Evolutionary conservation across 2,888 invertebrate genomes (phyloP).

Genomic region (Ophioninae sp.): DNA sequence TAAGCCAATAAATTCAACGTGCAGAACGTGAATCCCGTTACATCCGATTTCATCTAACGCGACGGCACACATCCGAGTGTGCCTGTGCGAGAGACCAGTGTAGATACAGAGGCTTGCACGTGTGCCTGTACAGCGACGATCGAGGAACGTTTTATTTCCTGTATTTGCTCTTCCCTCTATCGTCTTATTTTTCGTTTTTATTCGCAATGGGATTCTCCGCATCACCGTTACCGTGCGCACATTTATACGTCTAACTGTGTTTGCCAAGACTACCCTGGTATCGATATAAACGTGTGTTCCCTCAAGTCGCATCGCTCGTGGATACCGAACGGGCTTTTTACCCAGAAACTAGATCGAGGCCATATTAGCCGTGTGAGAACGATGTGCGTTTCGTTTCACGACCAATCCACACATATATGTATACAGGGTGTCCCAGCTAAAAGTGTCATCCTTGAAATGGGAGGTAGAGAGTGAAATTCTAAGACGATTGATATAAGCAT

Average conservation of each 20-base stretch:
- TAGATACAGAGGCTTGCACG: slow-evolving; percentile 4
- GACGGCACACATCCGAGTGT: not conserved
- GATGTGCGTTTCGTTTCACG: slow-evolving; percentile 47
- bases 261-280: slow-evolving; percentile 24
- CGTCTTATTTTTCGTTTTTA: slow-evolving; percentile 58
- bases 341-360: slow-evolving; percentile 62
- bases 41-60: slow-evolving; percentile 51
- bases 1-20: slow-evolving; percentile 47
- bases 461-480: too few relatives aligned
- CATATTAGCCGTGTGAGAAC: slow-evolving; percentile 53
- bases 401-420: slow-evolving; percentile 3
- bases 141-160: slow-evolving; percentile 65
- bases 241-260: not conserved
- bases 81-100: too few relatives aligned
- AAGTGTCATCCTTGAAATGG: too few relatives aligned
- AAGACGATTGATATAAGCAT: too few relatives aligned
- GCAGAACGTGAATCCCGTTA: slow-evolving; percentile 54
- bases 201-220: slow-evolving; percentile 41
- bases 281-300: slow-evolving; percentile 37
- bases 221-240: slow-evolving; percentile 22
- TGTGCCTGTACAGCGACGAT: slow-evolving; percentile 13
- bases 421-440: too few relatives aligned
- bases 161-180: slow-evolving; percentile 65
- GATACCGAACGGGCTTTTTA: slow-evolving; percentile 53
- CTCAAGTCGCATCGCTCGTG: slow-evolving; percentile 25